These are phyloP conservation scores for Pyrgus malvae DNA, from an alignment of 2,888 invertebrate genomes.

Conservation along the genomic window DNA sequence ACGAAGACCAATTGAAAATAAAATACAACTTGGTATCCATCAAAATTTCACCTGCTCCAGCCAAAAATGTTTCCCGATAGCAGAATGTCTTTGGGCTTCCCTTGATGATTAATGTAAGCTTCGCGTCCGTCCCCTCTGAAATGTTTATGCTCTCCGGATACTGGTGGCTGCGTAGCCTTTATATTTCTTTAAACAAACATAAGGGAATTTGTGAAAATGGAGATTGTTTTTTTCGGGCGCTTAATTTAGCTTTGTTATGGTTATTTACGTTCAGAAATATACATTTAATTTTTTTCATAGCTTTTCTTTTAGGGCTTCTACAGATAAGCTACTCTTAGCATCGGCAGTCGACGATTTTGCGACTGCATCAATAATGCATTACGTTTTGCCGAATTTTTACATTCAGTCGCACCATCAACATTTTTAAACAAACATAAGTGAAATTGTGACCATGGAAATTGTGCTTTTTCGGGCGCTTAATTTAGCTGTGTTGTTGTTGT, in stretches of 20 bases:
- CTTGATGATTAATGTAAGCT: slow-evolving; percentile 25
- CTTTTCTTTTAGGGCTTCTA: too few relatives aligned
- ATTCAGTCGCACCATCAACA: too few relatives aligned
- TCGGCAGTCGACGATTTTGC: too few relatives aligned
- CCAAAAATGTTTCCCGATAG: slow-evolving; percentile 21
- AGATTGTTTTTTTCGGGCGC: slow-evolving; percentile 9
- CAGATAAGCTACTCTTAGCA: too few relatives aligned
- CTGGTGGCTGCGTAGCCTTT: slow-evolving; percentile 6
- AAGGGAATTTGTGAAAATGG: slow-evolving; percentile 18
- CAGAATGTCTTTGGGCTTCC: slow-evolving; percentile 21
- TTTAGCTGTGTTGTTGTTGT: too few relatives aligned
- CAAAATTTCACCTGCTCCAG: slow-evolving; percentile 22
- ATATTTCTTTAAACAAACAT: slow-evolving; percentile 25
- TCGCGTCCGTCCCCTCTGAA: slow-evolving; percentile 24
- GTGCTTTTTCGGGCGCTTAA: too few relatives aligned
- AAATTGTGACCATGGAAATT: too few relatives aligned
- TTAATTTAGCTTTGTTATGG: not conserved
- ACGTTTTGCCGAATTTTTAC: too few relatives aligned
- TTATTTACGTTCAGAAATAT: too few relatives aligned
- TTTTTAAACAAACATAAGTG: too few relatives aligned
- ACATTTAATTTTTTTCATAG: too few relatives aligned
- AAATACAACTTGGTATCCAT: slow-evolving; percentile 19
- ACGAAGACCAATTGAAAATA: not conserved
- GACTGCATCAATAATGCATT: too few relatives aligned
- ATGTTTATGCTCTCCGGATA: slow-evolving; percentile 23